Evolutionary conservation across 2,113 vertebrate genomes (phyloP).

Genomic region (Hippoglossus stenolepis): DNA sequence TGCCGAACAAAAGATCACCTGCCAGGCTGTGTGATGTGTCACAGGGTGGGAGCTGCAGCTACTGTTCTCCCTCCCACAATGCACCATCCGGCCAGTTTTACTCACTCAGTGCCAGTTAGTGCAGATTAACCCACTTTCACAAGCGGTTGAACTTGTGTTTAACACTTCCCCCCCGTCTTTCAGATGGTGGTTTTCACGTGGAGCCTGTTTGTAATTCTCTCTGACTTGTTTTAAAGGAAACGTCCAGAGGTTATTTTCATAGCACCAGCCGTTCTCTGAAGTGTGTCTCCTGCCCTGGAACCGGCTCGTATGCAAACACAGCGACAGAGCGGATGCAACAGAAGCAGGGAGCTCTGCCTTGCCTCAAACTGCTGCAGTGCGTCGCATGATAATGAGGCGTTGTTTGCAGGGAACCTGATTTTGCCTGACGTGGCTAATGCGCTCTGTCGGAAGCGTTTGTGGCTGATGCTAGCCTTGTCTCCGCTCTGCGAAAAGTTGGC

Average conservation of each 20-base stretch:
- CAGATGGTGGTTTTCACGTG: neutral
- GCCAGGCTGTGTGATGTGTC: constrained; percentile 61
- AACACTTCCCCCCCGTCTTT: neutral
- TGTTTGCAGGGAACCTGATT: constrained; percentile 45
- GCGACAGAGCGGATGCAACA: constrained; percentile 17
- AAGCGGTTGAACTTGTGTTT: constrained; percentile 8
- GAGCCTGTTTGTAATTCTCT: constrained; percentile 31
- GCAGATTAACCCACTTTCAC: neutral
- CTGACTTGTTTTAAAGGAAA: constrained; percentile 52
- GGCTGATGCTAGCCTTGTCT: constrained; percentile 58
- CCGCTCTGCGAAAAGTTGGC: constrained; percentile 11
- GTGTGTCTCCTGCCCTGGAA: constrained; percentile 13
- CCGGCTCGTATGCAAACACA: constrained; percentile 33
- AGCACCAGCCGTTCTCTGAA: constrained; percentile 28
- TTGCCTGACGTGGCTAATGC: constrained; percentile 54
- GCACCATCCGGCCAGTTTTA: neutral
- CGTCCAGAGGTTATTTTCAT: constrained; percentile 46
- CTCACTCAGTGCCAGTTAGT: neutral
- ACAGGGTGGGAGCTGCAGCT: constrained; percentile 40
- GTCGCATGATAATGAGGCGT: constrained; percentile 48
- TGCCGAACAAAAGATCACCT: constrained; percentile 47
- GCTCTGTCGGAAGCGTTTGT: constrained; percentile 62
- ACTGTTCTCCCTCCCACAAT: constrained; percentile 19
- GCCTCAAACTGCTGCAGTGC: constrained; percentile 37
- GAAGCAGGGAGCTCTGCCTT: constrained; percentile 31